Evolutionary conservation across 2,113 vertebrate species (phyloP), one percentile per base, ranked within the genome.

Genomic region (Sylvia atricapilla): DNA sequence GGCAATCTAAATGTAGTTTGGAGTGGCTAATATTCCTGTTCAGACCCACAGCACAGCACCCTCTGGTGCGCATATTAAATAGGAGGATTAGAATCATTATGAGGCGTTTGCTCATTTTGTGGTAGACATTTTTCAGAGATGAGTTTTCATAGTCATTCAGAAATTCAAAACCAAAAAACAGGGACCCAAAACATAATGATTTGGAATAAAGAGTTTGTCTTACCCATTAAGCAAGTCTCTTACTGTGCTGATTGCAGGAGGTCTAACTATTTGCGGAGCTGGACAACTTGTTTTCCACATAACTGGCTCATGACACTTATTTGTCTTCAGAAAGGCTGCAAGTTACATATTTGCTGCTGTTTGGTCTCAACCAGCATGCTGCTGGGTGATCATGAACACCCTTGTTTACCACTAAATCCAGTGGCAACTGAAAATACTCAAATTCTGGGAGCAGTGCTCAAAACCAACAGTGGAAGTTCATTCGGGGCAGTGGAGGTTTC

Each of bases 11-110:
- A 62, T 66, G 84, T n/a, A 66, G 87, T 94, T 95, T 87, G 66
- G 72, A 92, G 49, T 49, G 64, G 81, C 50, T 92, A 74, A 84
- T 89, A 79, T 24, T 91, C 96, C 90, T 74, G 21, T 85, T 84
- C 83, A 90, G 96, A 94, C 89, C 95, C 96, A 72, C 87, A 66
- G 91, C 87, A 94, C 50, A 97, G 96, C 97, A 96, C 96, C 97
- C 97, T 95, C 97, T 98, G 96, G 96, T 96, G 97, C 85, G 39
- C 82, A 64, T 53, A 72, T 64, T 79, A 95, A 82, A 89, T 52
- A 93, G 90, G 74, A 96, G 64, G 60, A 96, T 89, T 91, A 89
- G 74, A 93, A 84, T 80, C 24, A 12, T 87, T 90, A 46, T 2
- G 39, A 91, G 50, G 68, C 35, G 84, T 95, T 93, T 88, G 62